Base-by-base conservation (phyloP, 2,113 vertebrate species). In the Chaenocephalus aceratus region DNA sequence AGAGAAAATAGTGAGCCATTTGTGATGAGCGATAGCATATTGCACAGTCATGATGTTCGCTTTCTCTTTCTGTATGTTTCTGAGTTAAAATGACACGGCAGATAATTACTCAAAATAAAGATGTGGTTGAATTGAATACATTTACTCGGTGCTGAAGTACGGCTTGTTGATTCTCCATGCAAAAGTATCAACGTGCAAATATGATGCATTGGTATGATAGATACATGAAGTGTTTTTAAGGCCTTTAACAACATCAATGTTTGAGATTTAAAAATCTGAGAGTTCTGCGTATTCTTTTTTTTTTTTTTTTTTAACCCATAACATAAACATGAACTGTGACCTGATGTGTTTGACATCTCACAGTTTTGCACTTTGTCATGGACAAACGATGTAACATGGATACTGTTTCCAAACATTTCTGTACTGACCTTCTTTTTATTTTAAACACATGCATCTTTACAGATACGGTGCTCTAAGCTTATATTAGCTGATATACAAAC, bases 21-120 rank as follows among this genome's bases (percentile, higher is more conserved):
- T 58, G 69, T 74, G 76, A 75, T 89, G 91, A 91, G 73, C 77
- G 91, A 91, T 77, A n/a, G 84, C 64, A 52, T 67, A 48, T 57
- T 84, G 75, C 81, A 82, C 88, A 78, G 85, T 90, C 83, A 82
- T 62, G 68, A 75, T 84, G 66, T 88, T 80, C 21, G 48, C 72
- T 63, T 63, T 44, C 46, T 82, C 64, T 68, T 65, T 67, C 16
- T 44, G 4, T 44, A n/a, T 70, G 76, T 77, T 66, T 73, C 67
- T 60, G 46, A 71, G 64, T 15, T 52, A 11, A 78, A 44, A 61
- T 63, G 13, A 65, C 46, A 41, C 36, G 60, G 21, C 53, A 56
- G 26, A 54, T 78, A 34, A 74, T 80, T 4, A 44, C 13, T 18
- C 16, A 7, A n/a, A 41, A n/a, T 13, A 30, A 44, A 64, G 36